These are phyloP conservation scores for Vanessa cardui DNA, from an alignment of 2,888 invertebrate genomes.

Conservation along the genomic window DNA sequence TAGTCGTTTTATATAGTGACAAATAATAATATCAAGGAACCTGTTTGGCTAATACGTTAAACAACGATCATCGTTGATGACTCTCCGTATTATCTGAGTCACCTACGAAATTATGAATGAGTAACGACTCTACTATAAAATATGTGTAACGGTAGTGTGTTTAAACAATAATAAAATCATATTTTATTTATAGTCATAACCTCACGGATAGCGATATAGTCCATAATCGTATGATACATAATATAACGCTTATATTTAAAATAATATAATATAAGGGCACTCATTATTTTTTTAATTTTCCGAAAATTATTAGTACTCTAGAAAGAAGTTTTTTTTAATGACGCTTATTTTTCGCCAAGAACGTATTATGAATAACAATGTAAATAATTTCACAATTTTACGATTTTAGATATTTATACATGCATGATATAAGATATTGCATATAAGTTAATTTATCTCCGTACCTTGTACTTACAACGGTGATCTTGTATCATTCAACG, in stretches of 20 bases:
- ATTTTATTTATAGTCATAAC: background rate
- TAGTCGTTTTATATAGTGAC: background rate
- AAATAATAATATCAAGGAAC: constrained; percentile 18
- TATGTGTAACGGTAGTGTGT: constrained; percentile 11
- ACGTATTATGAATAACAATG: no score
- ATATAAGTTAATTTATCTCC: constrained; percentile 9
- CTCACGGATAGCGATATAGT: no score
- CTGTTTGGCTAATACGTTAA: constrained; percentile 30
- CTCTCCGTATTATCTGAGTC: constrained; percentile 30
- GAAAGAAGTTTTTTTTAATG: no score
- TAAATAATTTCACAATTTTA: no score
- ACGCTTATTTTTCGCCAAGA: no score
- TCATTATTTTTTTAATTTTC: no score
- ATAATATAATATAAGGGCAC: no score
- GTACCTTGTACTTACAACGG: background rate
- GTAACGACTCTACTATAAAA: constrained; percentile 17
- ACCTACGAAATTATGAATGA: constrained; percentile 36
- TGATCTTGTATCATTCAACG: background rate
- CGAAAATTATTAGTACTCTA: no score
- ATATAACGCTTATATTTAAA: no score
- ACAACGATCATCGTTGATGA: constrained; percentile 31
- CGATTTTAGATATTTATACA: no score
- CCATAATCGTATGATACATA: background rate
- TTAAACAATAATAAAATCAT: background rate
- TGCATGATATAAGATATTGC: no score